Conservation (phyloP, 2,797 vertebrate genomes). For the Malurus leucopterus region DNA sequence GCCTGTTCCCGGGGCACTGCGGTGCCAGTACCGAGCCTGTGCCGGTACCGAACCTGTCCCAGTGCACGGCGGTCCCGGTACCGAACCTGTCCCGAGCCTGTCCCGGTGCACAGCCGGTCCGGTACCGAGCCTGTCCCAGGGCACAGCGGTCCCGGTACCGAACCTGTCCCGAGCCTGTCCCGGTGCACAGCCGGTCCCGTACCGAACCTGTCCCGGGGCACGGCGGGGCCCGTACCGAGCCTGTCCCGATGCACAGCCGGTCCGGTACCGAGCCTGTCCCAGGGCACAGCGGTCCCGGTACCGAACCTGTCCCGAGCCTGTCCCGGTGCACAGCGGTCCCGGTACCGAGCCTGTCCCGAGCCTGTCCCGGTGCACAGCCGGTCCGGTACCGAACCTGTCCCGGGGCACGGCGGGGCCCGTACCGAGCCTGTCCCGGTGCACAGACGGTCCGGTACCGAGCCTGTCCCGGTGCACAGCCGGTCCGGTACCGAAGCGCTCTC, state of each 20-base stretch:
- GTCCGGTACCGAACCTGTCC: rapidly evolving
- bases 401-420: rapidly evolving
- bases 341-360: not conserved
- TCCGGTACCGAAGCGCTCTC: rapidly evolving
- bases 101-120: not conserved
- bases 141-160: too few species aligned
- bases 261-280: not conserved
- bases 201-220: too few species aligned
- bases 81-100: too few species aligned
- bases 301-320: not conserved
- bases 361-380: too few species aligned
- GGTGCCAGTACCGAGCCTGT: too few species aligned
- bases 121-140: not conserved
- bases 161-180: not conserved
- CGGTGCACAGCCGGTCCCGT: too few species aligned
- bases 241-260: too few species aligned
- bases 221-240: not conserved
- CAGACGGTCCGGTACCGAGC: rapidly evolving
- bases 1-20: too few species aligned
- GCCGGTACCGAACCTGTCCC: not conserved
- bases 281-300: too few species aligned
- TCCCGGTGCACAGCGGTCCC: too few species aligned
- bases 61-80: not conserved
- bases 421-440: not conserved
- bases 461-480: not conserved